Conservation (phyloP, 2,113 vertebrate genomes). For the Alces alces region DNA sequence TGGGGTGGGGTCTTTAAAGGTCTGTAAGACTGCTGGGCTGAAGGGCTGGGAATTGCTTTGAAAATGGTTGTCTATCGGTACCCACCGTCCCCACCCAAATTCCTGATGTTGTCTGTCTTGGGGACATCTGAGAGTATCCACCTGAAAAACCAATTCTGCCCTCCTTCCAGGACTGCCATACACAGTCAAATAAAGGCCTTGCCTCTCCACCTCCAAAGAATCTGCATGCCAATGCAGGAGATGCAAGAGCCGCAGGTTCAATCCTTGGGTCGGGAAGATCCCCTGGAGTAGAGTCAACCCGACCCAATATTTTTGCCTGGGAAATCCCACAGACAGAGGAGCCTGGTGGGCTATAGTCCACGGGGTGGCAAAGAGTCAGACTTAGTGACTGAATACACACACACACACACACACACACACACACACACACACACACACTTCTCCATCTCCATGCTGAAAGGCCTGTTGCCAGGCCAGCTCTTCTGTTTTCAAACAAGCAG, state of each 20-base stretch:
- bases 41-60: neutral
- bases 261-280: neutral
- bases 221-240: neutral
- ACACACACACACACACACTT: neutral
- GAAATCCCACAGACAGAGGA: neutral
- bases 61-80: too few species aligned
- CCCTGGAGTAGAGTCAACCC: neutral
- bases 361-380: neutral
- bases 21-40: neutral
- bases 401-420: neutral
- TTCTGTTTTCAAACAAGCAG: neutral
- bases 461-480: neutral
- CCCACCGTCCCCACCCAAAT: neutral
- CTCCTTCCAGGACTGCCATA: neutral
- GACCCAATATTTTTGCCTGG: neutral
- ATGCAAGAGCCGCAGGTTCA: neutral
- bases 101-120: neutral
- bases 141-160: neutral
- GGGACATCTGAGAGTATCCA: neutral
- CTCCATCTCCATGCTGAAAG: neutral
- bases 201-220: neutral
- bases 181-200: neutral
- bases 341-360: neutral
- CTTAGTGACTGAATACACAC: neutral
- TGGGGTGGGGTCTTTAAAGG: too few species aligned